Evolutionary conservation across 1,140 invertebrate species (phyloP).

Genomic region (Wiebesia pumilae): DNA sequence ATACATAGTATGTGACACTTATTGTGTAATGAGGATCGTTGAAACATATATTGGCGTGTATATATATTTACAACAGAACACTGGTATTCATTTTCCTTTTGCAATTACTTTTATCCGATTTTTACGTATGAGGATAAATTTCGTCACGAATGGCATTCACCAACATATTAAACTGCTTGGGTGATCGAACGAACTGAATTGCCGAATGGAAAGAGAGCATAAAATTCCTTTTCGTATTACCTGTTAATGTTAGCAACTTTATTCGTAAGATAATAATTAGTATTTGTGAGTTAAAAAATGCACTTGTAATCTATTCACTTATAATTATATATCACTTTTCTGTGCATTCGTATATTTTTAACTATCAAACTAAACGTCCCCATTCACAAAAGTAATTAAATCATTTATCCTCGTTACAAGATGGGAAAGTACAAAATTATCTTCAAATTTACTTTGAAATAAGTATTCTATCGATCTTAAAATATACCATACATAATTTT

Average conservation of each 20-base stretch:
- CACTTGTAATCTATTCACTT: neutral
- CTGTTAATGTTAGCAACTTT: neutral
- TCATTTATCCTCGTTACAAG: neutral
- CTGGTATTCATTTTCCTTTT: constrained; percentile 25
- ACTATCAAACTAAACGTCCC: neutral
- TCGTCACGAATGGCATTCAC: neutral
- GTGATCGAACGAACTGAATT: neutral
- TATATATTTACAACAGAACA: constrained; percentile 17
- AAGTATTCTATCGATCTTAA: neutral
- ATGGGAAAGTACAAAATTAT: neutral
- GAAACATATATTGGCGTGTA: constrained; percentile 4
- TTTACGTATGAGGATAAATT: neutral
- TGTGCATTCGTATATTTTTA: neutral
- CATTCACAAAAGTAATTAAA: neutral
- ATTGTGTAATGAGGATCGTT: constrained; percentile 23
- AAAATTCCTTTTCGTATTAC: neutral
- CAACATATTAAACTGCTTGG: neutral
- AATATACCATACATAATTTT: neutral
- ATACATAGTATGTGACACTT: constrained; percentile 9
- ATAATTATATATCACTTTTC: constrained; percentile 20
- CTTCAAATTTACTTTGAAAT: neutral
- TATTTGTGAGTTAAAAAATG: neutral
- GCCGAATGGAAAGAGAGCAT: neutral
- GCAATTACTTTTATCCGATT: neutral
- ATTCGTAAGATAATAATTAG: neutral